Conservation (phyloP, 1,140 invertebrate genomes). For the Coptotermes formosanus region DNA sequence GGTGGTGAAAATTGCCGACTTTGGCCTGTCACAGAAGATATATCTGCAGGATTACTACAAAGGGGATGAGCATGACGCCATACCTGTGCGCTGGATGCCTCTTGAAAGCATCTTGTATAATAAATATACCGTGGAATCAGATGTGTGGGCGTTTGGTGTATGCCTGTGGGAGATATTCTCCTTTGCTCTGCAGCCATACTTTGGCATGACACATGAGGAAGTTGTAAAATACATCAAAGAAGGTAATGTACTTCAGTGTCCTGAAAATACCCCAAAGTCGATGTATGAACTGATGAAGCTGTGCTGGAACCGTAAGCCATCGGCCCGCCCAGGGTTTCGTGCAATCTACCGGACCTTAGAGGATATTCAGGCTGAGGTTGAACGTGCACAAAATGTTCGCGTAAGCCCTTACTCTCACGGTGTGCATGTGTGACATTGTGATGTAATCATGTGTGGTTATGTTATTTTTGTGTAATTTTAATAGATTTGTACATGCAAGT, state of each 20-base stretch:
- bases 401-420: conserved; percentile 20
- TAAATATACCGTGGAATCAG: conserved; percentile 89
- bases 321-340: conserved; percentile 79
- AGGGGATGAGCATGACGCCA: conserved; percentile 89
- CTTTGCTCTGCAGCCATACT: conserved; percentile 90
- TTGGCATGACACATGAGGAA: conserved; percentile 93
- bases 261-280: conserved; percentile 85
- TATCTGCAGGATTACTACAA: conserved; percentile 90
- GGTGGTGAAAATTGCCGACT: conserved; percentile 96
- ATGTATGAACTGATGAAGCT: conserved; percentile 92
- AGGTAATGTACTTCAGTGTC: conserved; percentile 80
- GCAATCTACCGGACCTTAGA: conserved; percentile 68
- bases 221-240: conserved; percentile 91
- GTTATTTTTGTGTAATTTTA: conserved; percentile 13
- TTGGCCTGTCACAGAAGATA: conserved; percentile 90
- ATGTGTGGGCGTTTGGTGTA: conserved; percentile 93
- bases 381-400: conserved; percentile 37
- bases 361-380: conserved; percentile 59
- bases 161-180: conserved; percentile 94
- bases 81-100: conserved; percentile 95
- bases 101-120: conserved; percentile 91
- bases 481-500: not conserved
- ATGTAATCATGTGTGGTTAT: not conserved
- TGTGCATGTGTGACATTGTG: conserved; percentile 33
- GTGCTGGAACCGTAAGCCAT: conserved; percentile 87